These are phyloP conservation scores for Helarctos malayanus DNA, from an alignment of 2,797 vertebrate species.

Conservation along the genomic window DNA sequence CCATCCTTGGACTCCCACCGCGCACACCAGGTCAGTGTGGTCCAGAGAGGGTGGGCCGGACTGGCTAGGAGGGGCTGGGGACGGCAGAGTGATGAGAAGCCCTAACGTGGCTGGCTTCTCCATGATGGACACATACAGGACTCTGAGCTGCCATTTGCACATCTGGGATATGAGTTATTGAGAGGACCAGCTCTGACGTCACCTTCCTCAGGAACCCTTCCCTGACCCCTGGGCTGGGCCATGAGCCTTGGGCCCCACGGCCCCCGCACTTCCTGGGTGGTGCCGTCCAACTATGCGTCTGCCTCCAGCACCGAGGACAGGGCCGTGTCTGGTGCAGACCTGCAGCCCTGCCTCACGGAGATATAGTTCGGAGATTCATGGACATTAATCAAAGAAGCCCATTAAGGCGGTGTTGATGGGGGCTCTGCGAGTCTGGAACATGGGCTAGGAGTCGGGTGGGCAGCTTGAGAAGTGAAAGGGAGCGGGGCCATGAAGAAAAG, in stretches of 20 bases:
- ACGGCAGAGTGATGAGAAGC: not conserved
- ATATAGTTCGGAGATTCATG: not conserved
- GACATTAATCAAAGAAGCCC: not conserved
- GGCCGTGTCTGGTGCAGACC: not conserved
- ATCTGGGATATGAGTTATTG: not conserved
- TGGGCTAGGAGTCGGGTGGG: not conserved
- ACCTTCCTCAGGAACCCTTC: slow-evolving; percentile 41
- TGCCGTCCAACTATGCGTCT: not conserved
- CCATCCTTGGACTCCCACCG: slow-evolving; percentile 80
- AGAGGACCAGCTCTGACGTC: not conserved
- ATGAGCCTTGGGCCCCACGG: not conserved
- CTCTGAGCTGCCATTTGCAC: not conserved
- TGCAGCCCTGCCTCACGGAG: not conserved
- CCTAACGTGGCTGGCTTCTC: not conserved
- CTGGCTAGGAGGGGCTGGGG: not conserved
- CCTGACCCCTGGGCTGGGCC: not conserved
- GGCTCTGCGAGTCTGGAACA: not conserved
- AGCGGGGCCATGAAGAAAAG: not conserved
- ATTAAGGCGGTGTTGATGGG: not conserved
- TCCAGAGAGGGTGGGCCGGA: not conserved
- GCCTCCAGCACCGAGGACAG: not conserved
- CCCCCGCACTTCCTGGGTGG: not conserved
- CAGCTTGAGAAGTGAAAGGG: not conserved
- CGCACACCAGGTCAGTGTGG: slow-evolving; percentile 84
- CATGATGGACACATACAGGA: not conserved